These are phyloP conservation scores for Heliconius ethilla DNA, from an alignment of 2,888 invertebrate genomes.

Conservation along the genomic window DNA sequence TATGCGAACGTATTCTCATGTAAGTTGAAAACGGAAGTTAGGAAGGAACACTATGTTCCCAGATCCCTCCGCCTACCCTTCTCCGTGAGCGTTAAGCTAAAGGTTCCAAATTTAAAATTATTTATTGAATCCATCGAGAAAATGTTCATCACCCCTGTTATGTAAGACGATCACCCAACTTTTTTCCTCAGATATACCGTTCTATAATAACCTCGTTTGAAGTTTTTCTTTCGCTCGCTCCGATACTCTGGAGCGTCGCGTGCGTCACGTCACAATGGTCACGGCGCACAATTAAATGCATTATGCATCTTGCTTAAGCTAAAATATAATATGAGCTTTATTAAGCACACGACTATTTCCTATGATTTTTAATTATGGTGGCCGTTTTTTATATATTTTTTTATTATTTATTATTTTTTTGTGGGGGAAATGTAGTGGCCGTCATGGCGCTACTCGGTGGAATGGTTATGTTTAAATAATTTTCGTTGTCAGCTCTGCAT, in stretches of 20 bases:
- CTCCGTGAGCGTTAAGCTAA: too few relatives aligned
- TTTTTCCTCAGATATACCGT: conserved; percentile 44
- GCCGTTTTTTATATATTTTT: not conserved
- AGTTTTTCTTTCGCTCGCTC: conserved; percentile 70
- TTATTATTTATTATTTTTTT: too few relatives aligned
- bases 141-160: conserved; percentile 18
- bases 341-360: not conserved
- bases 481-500: too few relatives aligned
- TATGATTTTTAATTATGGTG: conserved; percentile 2
- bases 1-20: too few relatives aligned
- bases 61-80: too few relatives aligned
- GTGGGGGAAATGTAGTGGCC: too few relatives aligned
- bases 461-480: too few relatives aligned
- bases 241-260: conserved; percentile 67
- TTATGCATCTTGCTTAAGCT: conserved; percentile 54
- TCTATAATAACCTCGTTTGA: conserved; percentile 63
- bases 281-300: conserved; percentile 57
- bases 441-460: too few relatives aligned
- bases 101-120: too few relatives aligned
- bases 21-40: too few relatives aligned
- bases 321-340: conserved; percentile 20
- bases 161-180: conserved; percentile 32
- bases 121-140: not conserved
- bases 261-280: conserved; percentile 56
- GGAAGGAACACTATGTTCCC: too few relatives aligned